These are phyloP conservation scores for Xiphophorus maculatus DNA, from an alignment of 2,113 vertebrate species.

Conservation along the genomic window DNA sequence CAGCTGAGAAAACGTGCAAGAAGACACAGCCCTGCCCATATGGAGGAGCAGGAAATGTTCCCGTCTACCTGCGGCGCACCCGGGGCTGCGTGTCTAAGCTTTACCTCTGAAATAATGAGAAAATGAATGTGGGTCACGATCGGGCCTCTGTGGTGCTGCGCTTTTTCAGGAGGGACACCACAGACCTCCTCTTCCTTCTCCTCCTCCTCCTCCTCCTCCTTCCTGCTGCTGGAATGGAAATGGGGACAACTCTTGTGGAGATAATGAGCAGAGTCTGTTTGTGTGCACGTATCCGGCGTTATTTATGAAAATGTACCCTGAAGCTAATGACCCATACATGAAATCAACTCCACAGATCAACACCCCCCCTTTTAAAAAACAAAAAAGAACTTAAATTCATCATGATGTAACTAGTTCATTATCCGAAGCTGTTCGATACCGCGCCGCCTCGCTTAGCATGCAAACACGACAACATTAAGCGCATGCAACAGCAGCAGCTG, in stretches of 20 bases:
- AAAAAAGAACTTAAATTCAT: conserved; percentile 28
- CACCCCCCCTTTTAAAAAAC: too few relatives aligned
- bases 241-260: conserved; percentile 64
- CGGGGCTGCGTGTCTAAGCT: conserved; percentile 29
- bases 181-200: conserved; percentile 1
- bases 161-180: conserved; percentile 55
- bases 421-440: conserved; percentile 12
- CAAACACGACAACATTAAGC: conserved; percentile 21
- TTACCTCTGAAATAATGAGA: conserved; percentile 37
- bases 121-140: conserved; percentile 66
- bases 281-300: conserved; percentile 12
- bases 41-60: conserved; percentile 32
- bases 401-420: conserved; percentile 38
- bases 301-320: conserved; percentile 52
- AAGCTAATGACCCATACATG: conserved; percentile 46
- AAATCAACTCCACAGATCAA: conserved; percentile 18
- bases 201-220: conserved; percentile 4
- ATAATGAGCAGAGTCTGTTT: conserved; percentile 61
- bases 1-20: not conserved
- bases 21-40: conserved; percentile 8
- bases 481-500: conserved; percentile 26
- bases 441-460: too few relatives aligned
- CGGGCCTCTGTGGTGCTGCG: conserved; percentile 41
- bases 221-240: conserved; percentile 57
- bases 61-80: conserved; percentile 38